A percentile compares a stretch with the other conserved stretches of the same genome.
phyloP scores from a whole-genome alignment of 2,113 vertebrate species.

The Pseudolaguvia tuberculata region DNA sequence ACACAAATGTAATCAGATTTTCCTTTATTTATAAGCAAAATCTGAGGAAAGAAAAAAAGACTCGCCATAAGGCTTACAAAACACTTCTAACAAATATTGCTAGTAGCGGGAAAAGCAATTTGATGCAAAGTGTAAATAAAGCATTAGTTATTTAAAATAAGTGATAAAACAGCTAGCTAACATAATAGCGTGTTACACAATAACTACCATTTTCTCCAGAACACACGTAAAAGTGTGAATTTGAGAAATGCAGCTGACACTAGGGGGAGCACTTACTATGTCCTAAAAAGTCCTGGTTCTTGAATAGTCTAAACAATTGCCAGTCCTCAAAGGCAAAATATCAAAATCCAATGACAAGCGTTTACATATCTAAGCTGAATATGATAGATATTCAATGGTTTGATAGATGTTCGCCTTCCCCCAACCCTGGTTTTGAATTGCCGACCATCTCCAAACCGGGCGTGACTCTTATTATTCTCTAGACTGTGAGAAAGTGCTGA shows the following conservation, averaged over 20 bases:
- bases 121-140: constrained; percentile 45
- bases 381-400: too few species aligned
- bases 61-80: constrained; percentile 45
- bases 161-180: constrained; percentile 35
- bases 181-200: constrained; percentile 62
- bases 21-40: constrained; percentile 55
- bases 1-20: neutral
- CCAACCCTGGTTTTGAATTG: too few species aligned
- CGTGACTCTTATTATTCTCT: constrained; percentile 62
- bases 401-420: constrained; percentile 1
- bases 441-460: constrained; percentile 43
- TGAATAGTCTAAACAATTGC: neutral
- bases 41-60: constrained; percentile 48
- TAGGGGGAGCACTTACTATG: constrained; percentile 19
- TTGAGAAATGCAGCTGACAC: constrained; percentile 11
- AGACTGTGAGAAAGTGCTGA: constrained; percentile 53
- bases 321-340: neutral
- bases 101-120: constrained; percentile 41
- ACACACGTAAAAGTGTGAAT: constrained; percentile 34
- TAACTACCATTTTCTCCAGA: constrained; percentile 64
- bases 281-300: neutral
- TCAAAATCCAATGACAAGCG: too few species aligned
- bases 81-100: constrained; percentile 43
- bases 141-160: constrained; percentile 34
- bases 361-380: neutral